Percentiles rank a stretch among this genome's conserved stretches.
phyloP scores from a whole-genome alignment of 2,113 vertebrate species.

The Ictalurus furcatus region DNA sequence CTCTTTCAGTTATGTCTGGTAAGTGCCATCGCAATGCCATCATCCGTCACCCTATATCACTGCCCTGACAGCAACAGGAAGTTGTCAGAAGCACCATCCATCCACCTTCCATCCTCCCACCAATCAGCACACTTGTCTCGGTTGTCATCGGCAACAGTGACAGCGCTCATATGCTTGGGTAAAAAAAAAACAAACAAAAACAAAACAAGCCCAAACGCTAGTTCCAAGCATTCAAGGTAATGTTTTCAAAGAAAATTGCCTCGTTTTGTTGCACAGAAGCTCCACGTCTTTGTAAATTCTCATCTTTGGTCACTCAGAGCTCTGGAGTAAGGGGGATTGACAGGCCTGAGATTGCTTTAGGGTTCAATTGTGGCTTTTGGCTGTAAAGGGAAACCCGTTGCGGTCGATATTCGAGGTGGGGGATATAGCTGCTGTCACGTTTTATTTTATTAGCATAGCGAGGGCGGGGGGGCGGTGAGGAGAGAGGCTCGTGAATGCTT shows the following conservation, averaged over 20 bases:
- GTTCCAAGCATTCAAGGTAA: slow-evolving; percentile 88
- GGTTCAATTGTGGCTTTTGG: not conserved
- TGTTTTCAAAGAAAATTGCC: slow-evolving; percentile 59
- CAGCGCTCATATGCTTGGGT: slow-evolving; percentile 86
- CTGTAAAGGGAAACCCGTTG: slow-evolving; percentile 15
- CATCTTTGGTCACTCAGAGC: slow-evolving; percentile 38
- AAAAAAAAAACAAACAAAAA: slow-evolving; percentile 58
- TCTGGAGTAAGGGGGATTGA: slow-evolving; percentile 55
- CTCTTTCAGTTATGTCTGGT: slow-evolving; percentile 98
- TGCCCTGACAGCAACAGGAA: slow-evolving; percentile 88
- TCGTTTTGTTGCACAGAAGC: slow-evolving; percentile 59
- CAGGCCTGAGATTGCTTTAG: slow-evolving; percentile 64
- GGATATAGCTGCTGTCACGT: slow-evolving; percentile 32
- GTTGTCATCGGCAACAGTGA: slow-evolving; percentile 88
- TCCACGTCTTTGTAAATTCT: slow-evolving; percentile 61
- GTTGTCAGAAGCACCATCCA: slow-evolving; percentile 84
- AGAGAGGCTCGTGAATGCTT: not conserved
- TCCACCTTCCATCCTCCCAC: slow-evolving; percentile 89
- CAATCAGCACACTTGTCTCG: slow-evolving; percentile 88
- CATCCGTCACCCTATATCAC: slow-evolving; percentile 91
- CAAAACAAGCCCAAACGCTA: slow-evolving; percentile 40
- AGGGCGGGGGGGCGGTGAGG: too few species aligned
- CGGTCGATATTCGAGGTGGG: slow-evolving; percentile 35
- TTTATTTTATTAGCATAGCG: slow-evolving; percentile 47
- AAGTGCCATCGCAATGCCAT: slow-evolving; percentile 94